Percentiles rank a stretch among this genome's conserved stretches.
These are phyloP conservation scores for Tympanuchus pallidicinctus DNA, from an alignment of 2,113 vertebrate genomes.

Conservation along the genomic window DNA sequence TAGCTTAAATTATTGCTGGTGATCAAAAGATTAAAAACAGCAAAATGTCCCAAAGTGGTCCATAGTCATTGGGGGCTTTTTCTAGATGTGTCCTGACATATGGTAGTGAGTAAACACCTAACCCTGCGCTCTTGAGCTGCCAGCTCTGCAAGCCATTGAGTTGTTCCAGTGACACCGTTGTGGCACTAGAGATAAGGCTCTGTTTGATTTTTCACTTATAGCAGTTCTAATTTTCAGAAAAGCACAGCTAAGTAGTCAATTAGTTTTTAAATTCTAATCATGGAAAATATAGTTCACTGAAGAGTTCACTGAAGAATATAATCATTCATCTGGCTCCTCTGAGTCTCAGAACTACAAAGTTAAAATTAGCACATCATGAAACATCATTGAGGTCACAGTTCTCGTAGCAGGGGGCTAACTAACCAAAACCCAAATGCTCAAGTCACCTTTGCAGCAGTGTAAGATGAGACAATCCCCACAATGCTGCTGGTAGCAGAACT, in stretches of 20 bases:
- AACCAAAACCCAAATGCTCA: neutral
- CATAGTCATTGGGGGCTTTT: neutral
- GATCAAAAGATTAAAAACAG: neutral
- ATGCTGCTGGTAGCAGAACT: neutral
- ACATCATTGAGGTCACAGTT: neutral
- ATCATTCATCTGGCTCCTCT: neutral
- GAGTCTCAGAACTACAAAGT: slow-evolving; percentile 29
- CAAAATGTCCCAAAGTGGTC: neutral
- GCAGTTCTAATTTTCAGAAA: neutral
- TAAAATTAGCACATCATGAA: slow-evolving; percentile 9
- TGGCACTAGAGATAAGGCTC: neutral
- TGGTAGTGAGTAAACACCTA: neutral
- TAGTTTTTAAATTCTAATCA: slow-evolving; percentile 53
- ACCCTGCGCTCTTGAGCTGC: neutral
- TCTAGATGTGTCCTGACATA: neutral
- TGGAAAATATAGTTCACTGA: slow-evolving; percentile 25
- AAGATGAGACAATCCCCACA: neutral
- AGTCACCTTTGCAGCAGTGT: neutral
- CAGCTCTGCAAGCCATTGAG: neutral
- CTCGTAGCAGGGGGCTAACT: neutral
- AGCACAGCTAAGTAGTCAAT: slow-evolving; percentile 5
- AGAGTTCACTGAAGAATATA: neutral
- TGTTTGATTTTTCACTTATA: slow-evolving; percentile 11
- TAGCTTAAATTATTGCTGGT: neutral
- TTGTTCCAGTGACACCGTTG: neutral